These are phyloP conservation scores for Noctua pronuba DNA, from an alignment of 2,888 invertebrate genomes.

Conservation along the genomic window DNA sequence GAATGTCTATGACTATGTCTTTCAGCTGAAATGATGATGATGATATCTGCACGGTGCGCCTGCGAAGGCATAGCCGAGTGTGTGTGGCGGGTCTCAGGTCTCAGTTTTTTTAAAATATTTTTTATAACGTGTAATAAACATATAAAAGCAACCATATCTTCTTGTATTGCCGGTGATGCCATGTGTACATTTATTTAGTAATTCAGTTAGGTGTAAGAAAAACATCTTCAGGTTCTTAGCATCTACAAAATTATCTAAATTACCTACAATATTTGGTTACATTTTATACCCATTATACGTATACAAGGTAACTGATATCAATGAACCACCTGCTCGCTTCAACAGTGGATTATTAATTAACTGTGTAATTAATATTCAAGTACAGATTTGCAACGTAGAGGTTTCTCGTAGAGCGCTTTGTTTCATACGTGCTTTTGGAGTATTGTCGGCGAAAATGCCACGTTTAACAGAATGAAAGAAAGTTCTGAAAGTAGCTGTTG, in stretches of 20 bases:
- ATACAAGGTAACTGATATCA: neutral
- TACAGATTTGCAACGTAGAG: neutral
- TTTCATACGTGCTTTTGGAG: neutral
- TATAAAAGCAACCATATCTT: too few species aligned
- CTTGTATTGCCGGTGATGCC: too few species aligned
- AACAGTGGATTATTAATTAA: slow-evolving; percentile 35
- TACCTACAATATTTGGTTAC: neutral
- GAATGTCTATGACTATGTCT: too few species aligned
- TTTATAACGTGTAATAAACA: too few species aligned
- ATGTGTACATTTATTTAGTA: neutral
- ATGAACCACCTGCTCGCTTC: slow-evolving; percentile 17
- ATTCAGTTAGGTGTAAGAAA: neutral
- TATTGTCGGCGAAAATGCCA: neutral
- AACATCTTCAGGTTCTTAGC: neutral
- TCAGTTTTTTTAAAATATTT: too few species aligned
- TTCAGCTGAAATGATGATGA: too few species aligned
- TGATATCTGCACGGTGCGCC: too few species aligned
- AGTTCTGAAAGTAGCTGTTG: neutral
- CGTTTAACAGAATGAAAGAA: neutral
- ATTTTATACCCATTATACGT: neutral
- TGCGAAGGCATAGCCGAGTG: too few species aligned
- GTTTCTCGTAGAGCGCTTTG: slow-evolving; percentile 8
- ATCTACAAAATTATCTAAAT: neutral
- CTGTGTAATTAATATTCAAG: slow-evolving; percentile 40
- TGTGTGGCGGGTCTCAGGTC: too few species aligned